Conservation (phyloP, 2,888 invertebrate genomes). For the Pantelozetes paolii region DNA sequence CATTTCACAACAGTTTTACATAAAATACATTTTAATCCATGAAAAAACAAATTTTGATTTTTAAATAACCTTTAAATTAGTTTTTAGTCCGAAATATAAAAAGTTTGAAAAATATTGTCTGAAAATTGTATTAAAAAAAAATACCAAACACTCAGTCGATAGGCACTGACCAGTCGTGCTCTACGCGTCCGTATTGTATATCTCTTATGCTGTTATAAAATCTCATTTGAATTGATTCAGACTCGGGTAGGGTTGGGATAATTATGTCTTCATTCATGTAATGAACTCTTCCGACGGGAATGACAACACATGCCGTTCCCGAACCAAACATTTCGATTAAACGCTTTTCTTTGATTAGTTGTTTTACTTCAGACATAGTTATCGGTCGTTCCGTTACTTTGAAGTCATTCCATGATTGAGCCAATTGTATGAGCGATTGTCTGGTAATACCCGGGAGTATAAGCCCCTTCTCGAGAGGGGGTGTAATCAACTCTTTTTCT, state of each 20-base stretch:
- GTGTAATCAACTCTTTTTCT: slow-evolving; percentile 86
- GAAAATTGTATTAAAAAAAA: no score
- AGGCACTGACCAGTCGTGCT: slow-evolving; percentile 70
- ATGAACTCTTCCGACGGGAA: slow-evolving; percentile 79
- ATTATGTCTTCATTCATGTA: slow-evolving; percentile 61
- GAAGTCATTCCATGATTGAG: slow-evolving; percentile 63
- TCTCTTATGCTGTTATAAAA: slow-evolving; percentile 72
- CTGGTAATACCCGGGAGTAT: slow-evolving; percentile 93
- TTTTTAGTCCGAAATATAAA: no score
- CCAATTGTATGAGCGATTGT: slow-evolving; percentile 75
- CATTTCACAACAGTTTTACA: no score
- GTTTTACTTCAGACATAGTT: slow-evolving; percentile 75
- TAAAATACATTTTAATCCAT: no score
- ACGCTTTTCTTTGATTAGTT: slow-evolving; percentile 73
- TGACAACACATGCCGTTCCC: slow-evolving; percentile 95
- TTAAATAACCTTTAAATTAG: no score
- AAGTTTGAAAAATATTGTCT: no score
- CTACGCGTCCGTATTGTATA: slow-evolving; percentile 72
- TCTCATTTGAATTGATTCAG: slow-evolving; percentile 67
- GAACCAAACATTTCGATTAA: slow-evolving; percentile 92
- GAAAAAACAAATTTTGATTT: no score
- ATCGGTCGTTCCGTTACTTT: slow-evolving; percentile 73
- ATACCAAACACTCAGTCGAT: slow-evolving; percentile 58
- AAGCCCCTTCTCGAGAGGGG: slow-evolving; percentile 78
- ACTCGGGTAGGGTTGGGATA: slow-evolving; percentile 60